A percentile compares a stretch with the other conserved stretches of the same genome.
These are phyloP conservation scores for Halichoerus grypus DNA, from an alignment of 2,113 vertebrate species.

Conservation along the genomic window DNA sequence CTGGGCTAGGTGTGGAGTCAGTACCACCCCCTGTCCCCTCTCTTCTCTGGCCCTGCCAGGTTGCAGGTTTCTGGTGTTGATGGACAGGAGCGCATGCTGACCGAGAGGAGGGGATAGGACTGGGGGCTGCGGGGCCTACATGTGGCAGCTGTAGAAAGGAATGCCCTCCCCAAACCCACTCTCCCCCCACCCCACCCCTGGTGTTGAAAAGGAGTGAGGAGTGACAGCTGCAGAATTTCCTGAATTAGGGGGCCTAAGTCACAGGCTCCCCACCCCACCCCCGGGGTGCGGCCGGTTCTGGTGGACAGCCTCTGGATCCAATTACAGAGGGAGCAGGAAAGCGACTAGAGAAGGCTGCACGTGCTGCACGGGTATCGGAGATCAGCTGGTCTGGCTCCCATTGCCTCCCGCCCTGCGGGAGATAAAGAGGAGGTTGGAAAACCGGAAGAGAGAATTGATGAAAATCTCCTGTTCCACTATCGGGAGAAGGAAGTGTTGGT, in stretches of 20 bases:
- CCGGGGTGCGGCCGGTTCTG: neutral
- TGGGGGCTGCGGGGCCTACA: conserved; percentile 19
- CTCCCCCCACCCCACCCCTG: neutral
- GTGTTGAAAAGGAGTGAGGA: conserved; percentile 51
- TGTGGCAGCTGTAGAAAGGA: conserved; percentile 62
- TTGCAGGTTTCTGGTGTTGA: conserved; percentile 63
- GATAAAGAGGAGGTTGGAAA: neutral
- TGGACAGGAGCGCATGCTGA: conserved; percentile 64
- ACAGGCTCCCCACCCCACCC: neutral
- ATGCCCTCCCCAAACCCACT: conserved; percentile 24
- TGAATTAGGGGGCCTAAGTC: conserved; percentile 51
- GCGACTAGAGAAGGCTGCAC: neutral
- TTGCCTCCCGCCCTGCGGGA: neutral
- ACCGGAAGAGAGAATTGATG: neutral
- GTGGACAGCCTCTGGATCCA: neutral
- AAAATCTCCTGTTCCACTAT: neutral
- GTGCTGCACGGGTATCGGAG: neutral
- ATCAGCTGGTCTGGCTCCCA: neutral
- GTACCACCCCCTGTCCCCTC: neutral
- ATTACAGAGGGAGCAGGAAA: neutral
- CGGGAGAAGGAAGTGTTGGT: neutral
- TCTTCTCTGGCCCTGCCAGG: conserved; percentile 1
- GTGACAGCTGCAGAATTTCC: conserved; percentile 72
- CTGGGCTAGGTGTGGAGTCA: neutral
- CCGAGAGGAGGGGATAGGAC: neutral